These are phyloP conservation scores for Tiliqua scincoides DNA, from an alignment of 2,113 vertebrate genomes.

Conservation along the genomic window DNA sequence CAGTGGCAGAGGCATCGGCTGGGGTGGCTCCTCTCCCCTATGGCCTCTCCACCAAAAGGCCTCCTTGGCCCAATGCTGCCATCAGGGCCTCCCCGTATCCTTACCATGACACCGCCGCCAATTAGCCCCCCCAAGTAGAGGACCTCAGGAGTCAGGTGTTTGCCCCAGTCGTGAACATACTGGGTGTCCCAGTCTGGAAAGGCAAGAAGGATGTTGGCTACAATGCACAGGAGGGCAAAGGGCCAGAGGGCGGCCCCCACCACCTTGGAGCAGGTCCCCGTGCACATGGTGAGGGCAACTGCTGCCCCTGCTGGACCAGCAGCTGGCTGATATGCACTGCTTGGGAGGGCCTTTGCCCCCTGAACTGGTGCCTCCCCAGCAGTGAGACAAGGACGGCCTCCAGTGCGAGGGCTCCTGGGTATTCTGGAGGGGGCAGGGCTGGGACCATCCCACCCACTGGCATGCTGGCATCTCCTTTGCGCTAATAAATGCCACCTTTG, in stretches of 20 bases:
- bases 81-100: conserved; percentile 3
- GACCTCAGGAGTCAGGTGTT: conserved; percentile 76
- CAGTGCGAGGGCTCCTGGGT: neutral
- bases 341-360: neutral
- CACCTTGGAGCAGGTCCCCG: conserved; percentile 76
- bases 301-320: no score
- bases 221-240: conserved; percentile 71
- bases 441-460: neutral
- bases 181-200: conserved; percentile 75
- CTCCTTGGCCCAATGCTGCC: no score
- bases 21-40: no score
- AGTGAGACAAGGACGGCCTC: neutral
- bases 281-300: conserved; percentile 72
- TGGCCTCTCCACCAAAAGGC: no score
- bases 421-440: neutral
- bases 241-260: conserved; percentile 77
- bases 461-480: neutral
- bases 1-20: no score
- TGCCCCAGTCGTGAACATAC: conserved; percentile 45
- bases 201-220: conserved; percentile 82
- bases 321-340: neutral
- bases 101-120: conserved; percentile 81
- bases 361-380: no score
- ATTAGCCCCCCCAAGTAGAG: conserved; percentile 83
- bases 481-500: conserved; percentile 17